Conservation (phyloP, 2,888 invertebrate genomes). For the Himalopsyche japonica region DNA sequence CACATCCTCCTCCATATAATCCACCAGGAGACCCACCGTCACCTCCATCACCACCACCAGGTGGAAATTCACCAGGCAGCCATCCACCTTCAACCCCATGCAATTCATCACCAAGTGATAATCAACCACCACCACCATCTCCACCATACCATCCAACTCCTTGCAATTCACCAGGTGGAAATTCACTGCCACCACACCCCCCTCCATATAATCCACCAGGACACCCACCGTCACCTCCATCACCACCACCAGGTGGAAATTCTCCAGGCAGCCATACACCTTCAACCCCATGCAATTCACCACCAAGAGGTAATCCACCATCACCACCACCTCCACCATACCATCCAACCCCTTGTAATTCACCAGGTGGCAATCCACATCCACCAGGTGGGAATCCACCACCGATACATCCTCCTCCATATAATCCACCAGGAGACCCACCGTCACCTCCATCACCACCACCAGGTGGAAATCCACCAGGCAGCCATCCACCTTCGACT, state of each 20-base stretch:
- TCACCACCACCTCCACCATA: no score
- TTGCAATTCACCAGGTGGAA: no score
- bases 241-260: no score
- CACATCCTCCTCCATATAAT: not conserved
- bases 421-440: no score
- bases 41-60: not conserved
- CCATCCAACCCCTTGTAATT: not conserved
- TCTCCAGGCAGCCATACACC: no score
- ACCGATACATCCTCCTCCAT: no score
- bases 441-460: no score
- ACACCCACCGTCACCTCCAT: no score
- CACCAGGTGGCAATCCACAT: not conserved
- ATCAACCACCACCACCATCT: not conserved
- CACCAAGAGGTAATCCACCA: not conserved
- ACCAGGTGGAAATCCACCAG: no score
- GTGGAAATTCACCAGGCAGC: not conserved
- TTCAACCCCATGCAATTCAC: not conserved
- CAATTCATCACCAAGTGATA: not conserved
- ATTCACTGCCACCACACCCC: not conserved
- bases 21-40: not conserved
- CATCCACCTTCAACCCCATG: not conserved
- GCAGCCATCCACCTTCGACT: not conserved
- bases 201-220: no score
- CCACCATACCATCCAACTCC: not conserved
- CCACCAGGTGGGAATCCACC: no score